phyloP scores from a whole-genome alignment of 2,797 vertebrate genomes.

The Labroides dimidiatus region DNA sequence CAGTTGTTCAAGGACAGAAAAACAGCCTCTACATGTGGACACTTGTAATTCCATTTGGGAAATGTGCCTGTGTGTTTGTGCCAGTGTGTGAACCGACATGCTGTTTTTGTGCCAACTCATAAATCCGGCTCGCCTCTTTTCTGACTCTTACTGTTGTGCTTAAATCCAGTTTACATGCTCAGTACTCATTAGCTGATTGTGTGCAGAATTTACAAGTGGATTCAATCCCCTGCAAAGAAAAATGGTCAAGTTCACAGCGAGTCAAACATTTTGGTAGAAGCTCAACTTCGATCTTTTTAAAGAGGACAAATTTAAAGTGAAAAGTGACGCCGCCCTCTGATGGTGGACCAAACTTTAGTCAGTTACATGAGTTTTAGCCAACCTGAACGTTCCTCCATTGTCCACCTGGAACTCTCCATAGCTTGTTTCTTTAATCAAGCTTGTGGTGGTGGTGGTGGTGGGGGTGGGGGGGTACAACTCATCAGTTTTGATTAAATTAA shows the following conservation, averaged over 20 bases:
- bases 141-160: constrained; percentile 68
- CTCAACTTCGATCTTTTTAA: neutral
- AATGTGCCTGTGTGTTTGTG: constrained; percentile 46
- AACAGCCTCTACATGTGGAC: constrained; percentile 64
- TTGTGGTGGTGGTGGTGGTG: too few relatives aligned
- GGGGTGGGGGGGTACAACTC: too few relatives aligned
- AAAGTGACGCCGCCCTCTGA: neutral
- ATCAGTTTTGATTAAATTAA: too few relatives aligned
- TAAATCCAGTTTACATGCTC: constrained; percentile 75
- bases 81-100: constrained; percentile 31
- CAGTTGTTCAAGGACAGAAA: constrained; percentile 79
- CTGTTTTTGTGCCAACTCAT: constrained; percentile 58
- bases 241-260: constrained; percentile 12
- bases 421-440: too few relatives aligned
- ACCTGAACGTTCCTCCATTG: too few relatives aligned
- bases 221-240: constrained; percentile 41
- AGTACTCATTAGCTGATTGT: constrained; percentile 78
- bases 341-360: neutral
- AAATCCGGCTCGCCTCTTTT: constrained; percentile 59
- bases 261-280: constrained; percentile 25
- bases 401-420: too few relatives aligned
- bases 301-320: neutral
- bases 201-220: constrained; percentile 67
- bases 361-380: too few relatives aligned
- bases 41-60: constrained; percentile 76